phyloP scores from a whole-genome alignment of 1,140 invertebrate genomes.

The Bombus superbus region DNA sequence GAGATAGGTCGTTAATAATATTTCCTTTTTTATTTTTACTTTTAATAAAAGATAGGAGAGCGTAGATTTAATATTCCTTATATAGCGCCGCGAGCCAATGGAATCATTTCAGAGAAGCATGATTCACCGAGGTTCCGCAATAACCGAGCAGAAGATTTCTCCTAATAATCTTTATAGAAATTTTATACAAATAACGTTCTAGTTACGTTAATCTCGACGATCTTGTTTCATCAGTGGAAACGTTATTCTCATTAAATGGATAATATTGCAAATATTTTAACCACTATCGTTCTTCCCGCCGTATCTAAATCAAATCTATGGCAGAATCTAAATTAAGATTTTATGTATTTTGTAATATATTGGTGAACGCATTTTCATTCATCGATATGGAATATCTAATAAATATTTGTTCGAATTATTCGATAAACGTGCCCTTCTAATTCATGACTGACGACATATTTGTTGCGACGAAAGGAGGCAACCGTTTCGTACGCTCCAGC shows the following conservation, averaged over 20 bases:
- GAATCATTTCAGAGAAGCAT: slow-evolving; percentile 27
- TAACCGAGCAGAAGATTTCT: slow-evolving; percentile 28
- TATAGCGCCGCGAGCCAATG: background rate
- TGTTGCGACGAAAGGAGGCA: background rate
- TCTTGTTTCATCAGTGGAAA: background rate
- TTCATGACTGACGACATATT: too few relatives aligned
- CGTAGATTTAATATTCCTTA: background rate
- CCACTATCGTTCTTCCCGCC: background rate
- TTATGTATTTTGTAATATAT: background rate
- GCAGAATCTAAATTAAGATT: background rate
- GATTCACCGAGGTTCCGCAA: slow-evolving; percentile 33
- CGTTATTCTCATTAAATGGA: background rate
- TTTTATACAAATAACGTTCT: slow-evolving; percentile 24
- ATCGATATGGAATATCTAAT: too few relatives aligned
- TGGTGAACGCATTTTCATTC: background rate
- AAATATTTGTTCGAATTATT: too few relatives aligned
- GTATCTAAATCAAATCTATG: background rate
- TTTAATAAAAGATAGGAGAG: background rate
- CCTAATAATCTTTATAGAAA: slow-evolving; percentile 39
- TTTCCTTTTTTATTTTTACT: background rate
- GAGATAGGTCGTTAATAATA: background rate
- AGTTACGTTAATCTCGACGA: slow-evolving; percentile 6
- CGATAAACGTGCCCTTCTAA: too few relatives aligned
- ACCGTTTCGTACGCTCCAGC: background rate
- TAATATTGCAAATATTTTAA: background rate